Conservation (phyloP, 2,113 vertebrate species). For the Varanus salvator region DNA sequence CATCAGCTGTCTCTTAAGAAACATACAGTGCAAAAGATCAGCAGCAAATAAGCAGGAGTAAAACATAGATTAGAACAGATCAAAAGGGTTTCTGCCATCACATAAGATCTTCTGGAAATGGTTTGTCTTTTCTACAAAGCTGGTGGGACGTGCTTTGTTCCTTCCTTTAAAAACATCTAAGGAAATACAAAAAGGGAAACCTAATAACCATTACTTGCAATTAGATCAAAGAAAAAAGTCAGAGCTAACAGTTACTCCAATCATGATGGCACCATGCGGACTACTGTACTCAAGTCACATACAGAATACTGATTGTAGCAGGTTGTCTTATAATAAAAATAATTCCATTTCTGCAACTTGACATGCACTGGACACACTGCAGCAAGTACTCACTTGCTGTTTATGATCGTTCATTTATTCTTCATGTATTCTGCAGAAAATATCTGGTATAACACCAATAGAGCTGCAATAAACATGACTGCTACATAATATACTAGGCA, state of each 20-base stretch:
- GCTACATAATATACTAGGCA: no score
- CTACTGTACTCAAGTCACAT: accelerated
- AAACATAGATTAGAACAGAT: constrained; percentile 41
- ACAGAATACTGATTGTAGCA: accelerated
- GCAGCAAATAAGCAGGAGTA: constrained; percentile 31
- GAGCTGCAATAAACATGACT: no score
- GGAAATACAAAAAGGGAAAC: neutral
- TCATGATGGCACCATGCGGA: accelerated
- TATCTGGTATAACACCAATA: no score
- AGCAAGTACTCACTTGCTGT: no score
- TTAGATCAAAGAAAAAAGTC: neutral
- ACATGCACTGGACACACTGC: no score
- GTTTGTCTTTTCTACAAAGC: neutral
- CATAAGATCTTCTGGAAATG: constrained; percentile 26
- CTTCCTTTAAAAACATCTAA: neutral
- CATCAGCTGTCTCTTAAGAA: constrained; percentile 34
- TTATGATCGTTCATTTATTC: no score
- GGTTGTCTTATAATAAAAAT: no score
- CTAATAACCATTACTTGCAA: neutral
- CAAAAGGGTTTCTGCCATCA: constrained; percentile 32
- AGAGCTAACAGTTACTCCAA: neutral
- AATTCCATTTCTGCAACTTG: neutral
- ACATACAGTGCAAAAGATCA: constrained; percentile 51
- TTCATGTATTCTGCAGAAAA: no score
- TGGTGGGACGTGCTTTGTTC: neutral